phyloP scores from a whole-genome alignment of 2,797 vertebrate species.

The Spatula versicolor region DNA sequence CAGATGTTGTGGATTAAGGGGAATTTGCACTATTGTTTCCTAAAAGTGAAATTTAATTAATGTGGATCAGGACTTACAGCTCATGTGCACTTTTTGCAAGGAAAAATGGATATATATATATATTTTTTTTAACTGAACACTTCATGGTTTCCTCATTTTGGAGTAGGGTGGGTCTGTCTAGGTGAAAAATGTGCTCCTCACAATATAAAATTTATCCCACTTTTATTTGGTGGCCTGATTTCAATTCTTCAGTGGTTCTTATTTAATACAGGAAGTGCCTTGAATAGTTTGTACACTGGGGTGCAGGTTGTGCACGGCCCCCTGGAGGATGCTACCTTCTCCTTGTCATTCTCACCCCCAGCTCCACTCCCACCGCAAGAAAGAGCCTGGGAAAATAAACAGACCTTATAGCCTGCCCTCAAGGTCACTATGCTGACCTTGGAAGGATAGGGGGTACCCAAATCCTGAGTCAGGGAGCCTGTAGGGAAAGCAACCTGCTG shows the following conservation, averaged over 20 bases:
- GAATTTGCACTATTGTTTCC: not conserved
- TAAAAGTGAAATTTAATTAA: conserved; percentile 36
- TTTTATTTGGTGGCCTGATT: not conserved
- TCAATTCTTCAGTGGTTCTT: not conserved
- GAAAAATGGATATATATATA: not conserved
- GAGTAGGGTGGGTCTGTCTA: not conserved
- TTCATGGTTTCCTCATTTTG: not conserved
- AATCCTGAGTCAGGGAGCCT: not conserved
- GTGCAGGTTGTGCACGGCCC: not conserved
- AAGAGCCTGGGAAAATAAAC: conserved; percentile 69
- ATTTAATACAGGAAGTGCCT: not conserved
- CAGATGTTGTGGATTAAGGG: not conserved
- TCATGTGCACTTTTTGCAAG: not conserved
- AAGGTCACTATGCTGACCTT: conserved; percentile 59
- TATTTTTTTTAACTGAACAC: not conserved
- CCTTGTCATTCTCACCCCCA: not conserved
- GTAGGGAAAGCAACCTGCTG: not conserved
- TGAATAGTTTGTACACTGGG: not conserved
- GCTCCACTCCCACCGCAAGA: not conserved
- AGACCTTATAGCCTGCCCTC: conserved; percentile 35
- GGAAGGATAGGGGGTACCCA: conserved; percentile 36
- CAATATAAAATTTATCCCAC: not conserved
- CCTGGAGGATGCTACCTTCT: not conserved
- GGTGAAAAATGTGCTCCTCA: not conserved
- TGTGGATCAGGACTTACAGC: not conserved